Evolutionary conservation across 2,888 invertebrate species (phyloP).

Genomic region (Zhengitettix transpicula): DNA sequence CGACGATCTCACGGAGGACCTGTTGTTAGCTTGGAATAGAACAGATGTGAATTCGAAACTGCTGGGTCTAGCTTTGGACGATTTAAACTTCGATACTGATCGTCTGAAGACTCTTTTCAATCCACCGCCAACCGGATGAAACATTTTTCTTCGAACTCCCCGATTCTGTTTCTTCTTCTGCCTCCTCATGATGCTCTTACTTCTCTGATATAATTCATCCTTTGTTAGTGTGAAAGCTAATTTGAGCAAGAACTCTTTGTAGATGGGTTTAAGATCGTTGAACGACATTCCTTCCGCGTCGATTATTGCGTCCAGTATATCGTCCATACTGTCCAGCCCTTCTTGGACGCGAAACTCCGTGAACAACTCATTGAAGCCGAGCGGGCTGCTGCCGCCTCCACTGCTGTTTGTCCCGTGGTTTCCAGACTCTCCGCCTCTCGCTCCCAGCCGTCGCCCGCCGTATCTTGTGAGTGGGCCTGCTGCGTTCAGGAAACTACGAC

Average conservation of each 20-base stretch:
- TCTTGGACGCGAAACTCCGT: slow-evolving; percentile 77
- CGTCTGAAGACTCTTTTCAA: slow-evolving; percentile 46
- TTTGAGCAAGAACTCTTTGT: slow-evolving; percentile 76
- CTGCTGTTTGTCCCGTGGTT: neutral
- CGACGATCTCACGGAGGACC: neutral
- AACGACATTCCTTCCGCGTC: slow-evolving; percentile 87
- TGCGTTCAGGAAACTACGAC: slow-evolving; percentile 70
- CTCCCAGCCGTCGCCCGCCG: neutral
- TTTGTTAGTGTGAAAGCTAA: slow-evolving; percentile 78
- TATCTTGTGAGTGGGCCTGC: slow-evolving; percentile 54
- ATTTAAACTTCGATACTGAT: slow-evolving; percentile 21
- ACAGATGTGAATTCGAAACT: slow-evolving; percentile 26
- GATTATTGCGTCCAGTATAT: slow-evolving; percentile 73
- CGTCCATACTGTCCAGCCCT: slow-evolving; percentile 73
- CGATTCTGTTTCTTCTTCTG: slow-evolving; percentile 54
- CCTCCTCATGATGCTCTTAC: slow-evolving; percentile 75
- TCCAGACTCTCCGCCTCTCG: neutral
- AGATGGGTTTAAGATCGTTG: slow-evolving; percentile 79
- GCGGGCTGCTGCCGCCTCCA: slow-evolving; percentile 52
- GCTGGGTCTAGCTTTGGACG: slow-evolving; percentile 9
- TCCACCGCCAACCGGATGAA: slow-evolving; percentile 37
- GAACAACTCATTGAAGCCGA: slow-evolving; percentile 74
- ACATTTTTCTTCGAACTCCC: slow-evolving; percentile 29
- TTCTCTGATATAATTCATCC: slow-evolving; percentile 77
- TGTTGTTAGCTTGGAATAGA: slow-evolving; percentile 20